Conservation (phyloP, 2,797 vertebrate species). For the Sebastes taczanowskii region DNA sequence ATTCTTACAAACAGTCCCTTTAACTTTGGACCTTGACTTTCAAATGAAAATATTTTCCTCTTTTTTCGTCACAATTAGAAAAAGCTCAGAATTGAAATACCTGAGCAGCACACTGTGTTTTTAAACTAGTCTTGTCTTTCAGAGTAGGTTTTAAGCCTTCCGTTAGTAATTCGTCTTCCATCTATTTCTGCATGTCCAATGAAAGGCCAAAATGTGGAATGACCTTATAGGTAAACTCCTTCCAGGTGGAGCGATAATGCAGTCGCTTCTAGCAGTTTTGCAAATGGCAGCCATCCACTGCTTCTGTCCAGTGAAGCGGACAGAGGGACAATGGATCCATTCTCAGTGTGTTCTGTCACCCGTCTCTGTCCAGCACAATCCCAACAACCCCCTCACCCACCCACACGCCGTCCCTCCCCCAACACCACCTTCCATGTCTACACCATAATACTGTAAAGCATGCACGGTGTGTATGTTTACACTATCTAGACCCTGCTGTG, state of each 20-base stretch:
- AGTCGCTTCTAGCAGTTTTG: conserved; percentile 5
- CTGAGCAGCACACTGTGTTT: not conserved
- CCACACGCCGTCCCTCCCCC: conserved; percentile 18
- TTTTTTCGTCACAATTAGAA: not conserved
- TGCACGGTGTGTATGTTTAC: not conserved
- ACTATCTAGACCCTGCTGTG: not conserved
- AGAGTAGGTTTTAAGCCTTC: not conserved
- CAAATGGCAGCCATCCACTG: conserved; percentile 42
- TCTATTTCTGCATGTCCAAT: not conserved
- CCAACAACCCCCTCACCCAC: conserved; percentile 28
- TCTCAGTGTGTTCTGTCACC: conserved; percentile 61
- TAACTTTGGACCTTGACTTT: not conserved
- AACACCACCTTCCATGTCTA: conserved; percentile 32
- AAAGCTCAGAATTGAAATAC: not conserved
- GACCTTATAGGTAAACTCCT: not conserved
- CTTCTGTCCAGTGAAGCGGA: conserved; percentile 52
- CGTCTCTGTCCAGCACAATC: conserved; percentile 67
- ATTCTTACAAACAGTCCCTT: too few relatives aligned
- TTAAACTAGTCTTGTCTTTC: not conserved
- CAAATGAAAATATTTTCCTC: not conserved
- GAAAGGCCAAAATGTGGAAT: not conserved
- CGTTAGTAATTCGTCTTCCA: not conserved
- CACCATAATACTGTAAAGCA: conserved; percentile 33
- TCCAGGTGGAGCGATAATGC: not conserved
- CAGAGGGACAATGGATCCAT: conserved; percentile 73